Evolutionary conservation across 2,888 invertebrate species (phyloP).

Genomic region (Busseola fusca): DNA sequence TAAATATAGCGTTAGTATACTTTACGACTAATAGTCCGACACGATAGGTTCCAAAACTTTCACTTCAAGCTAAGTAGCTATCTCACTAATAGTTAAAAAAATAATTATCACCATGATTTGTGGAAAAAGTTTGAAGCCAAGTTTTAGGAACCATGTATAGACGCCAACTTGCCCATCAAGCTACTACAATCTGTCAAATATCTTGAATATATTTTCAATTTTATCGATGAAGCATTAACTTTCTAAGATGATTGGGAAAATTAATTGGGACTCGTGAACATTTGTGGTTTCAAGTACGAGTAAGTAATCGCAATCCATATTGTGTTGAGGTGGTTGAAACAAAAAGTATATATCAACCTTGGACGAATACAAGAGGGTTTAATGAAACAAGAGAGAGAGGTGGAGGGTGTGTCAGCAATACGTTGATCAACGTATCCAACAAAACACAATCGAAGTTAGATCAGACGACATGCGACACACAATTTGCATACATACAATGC

Average conservation of each 20-base stretch:
- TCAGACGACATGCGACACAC: constrained; percentile 16
- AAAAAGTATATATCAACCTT: background rate
- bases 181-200: no score
- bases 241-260: no score
- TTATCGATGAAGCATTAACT: no score
- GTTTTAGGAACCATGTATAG: no score
- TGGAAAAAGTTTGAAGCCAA: constrained; percentile 20
- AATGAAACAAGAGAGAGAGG: constrained; percentile 20
- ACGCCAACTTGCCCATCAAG: no score
- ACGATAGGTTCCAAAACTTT: constrained; percentile 44
- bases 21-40: constrained; percentile 33
- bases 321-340: background rate
- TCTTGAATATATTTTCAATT: no score
- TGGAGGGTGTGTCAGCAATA: constrained; percentile 28
- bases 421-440: constrained; percentile 19
- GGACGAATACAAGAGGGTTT: constrained; percentile 2
- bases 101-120: constrained; percentile 34
- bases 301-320: constrained; percentile 5
- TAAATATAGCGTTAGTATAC: constrained; percentile 42
- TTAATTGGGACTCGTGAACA: no score
- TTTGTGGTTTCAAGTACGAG: constrained; percentile 19
- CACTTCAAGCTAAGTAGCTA: background rate
- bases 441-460: constrained; percentile 48
- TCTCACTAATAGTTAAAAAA: constrained; percentile 8
- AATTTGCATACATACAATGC: constrained; percentile 43